Evolutionary conservation across 2,797 vertebrate species (phyloP).

Genomic region (Notolabrus celidotus): DNA sequence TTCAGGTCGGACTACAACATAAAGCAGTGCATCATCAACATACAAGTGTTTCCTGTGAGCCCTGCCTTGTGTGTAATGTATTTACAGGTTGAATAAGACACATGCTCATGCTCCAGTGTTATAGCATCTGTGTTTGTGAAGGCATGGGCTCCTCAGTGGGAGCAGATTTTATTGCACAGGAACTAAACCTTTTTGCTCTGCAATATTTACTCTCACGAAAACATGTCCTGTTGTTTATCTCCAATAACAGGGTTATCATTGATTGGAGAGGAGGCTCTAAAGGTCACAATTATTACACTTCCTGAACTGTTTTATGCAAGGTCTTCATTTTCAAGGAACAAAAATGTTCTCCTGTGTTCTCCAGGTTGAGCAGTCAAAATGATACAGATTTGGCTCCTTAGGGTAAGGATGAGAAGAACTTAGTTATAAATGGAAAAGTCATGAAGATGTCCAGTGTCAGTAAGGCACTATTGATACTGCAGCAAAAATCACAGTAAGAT

Average conservation of each 20-base stretch:
- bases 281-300: too few species aligned
- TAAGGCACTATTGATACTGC: too few species aligned
- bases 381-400: too few species aligned
- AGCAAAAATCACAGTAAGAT: too few species aligned
- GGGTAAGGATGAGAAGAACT: too few species aligned
- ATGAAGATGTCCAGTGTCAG: too few species aligned
- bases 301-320: too few species aligned
- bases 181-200: neutral
- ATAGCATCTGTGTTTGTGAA: neutral
- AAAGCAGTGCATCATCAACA: neutral
- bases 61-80: neutral
- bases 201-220: neutral
- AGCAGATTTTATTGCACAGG: neutral
- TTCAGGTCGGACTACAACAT: constrained; percentile 6
- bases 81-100: neutral
- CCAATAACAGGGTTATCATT: neutral
- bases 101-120: neutral
- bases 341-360: too few species aligned
- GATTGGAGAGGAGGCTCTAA: too few species aligned
- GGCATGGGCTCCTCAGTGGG: neutral
- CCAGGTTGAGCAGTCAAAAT: too few species aligned
- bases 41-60: neutral
- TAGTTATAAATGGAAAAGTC: too few species aligned
- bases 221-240: neutral
- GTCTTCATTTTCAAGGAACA: too few species aligned